Base-by-base conservation (phyloP, 2,797 vertebrate species). In the Lycodopsis pacificus region DNA sequence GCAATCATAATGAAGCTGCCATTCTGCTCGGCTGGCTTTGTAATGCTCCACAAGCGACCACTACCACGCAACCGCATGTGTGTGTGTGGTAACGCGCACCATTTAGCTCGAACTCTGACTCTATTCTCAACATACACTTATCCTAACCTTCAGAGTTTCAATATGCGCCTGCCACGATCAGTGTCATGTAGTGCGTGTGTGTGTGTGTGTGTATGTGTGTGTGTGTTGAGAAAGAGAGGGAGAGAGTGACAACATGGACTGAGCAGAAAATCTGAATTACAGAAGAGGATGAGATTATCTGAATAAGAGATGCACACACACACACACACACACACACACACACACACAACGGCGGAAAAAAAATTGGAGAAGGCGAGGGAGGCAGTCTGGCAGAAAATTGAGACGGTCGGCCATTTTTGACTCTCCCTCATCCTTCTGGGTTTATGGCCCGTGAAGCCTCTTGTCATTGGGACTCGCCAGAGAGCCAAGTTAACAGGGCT, bases 301-400 rank as follows among this genome's bases (percentile, higher is more conserved):
- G 71, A 81, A 72, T 68, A 73, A 69, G 38, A 84, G 20, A 71
- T 15, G 67, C 19, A 66, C 27, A 71, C 71, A 73, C 65, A 64
- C 32, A 59, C 57, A 38, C 36, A 69, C 32, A 67, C 7, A 51
- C 65, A 22, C 54, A 53, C 40, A 64, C 67, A 77, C 64, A 53
- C 1, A 71, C 46, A 75, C 61, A 77, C 40, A 82, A 32, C 68
- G 48, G 56, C 66, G 73, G 13, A 67, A 65, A 79, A 75, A 76
- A 90, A 84, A 84, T 64, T 56, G 78, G 73, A 70, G 76, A 85
- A 80, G 74, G 85, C 44, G 68, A 86, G 78, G 89, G 75, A 90
- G 77, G 91, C 94, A 94, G 91, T 82, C 89, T 95, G 91, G 91
- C 92, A 94, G 93, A 94, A 95, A 95, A 95, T 95, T 94, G 94